Evolutionary conservation across 1,140 invertebrate genomes (phyloP).

Genomic region (Drosophila eugracilis): DNA sequence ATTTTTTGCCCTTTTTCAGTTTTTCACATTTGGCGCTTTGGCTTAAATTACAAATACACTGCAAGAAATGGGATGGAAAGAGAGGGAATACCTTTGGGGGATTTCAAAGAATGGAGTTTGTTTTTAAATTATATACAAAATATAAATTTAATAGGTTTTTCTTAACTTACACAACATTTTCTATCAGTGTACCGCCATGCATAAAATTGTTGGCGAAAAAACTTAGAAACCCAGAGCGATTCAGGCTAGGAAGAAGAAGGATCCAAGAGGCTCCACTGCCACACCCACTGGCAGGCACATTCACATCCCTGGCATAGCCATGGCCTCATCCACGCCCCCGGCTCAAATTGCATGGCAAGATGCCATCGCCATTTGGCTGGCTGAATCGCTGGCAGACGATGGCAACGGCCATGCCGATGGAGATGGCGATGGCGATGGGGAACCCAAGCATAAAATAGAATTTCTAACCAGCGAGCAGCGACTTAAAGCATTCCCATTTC

Average conservation of each 20-base stretch:
- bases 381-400: slow-evolving; percentile 56
- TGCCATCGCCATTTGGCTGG: slow-evolving; percentile 70
- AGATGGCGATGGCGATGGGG: slow-evolving; percentile 28
- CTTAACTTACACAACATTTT: no score
- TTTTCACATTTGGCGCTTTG: slow-evolving; percentile 72
- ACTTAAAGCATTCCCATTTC: slow-evolving; percentile 64
- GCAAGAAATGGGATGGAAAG: not conserved
- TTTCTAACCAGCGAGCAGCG: slow-evolving; percentile 64
- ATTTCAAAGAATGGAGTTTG: no score
- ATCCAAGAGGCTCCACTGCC: slow-evolving; percentile 44
- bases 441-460: slow-evolving; percentile 76
- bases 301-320: slow-evolving; percentile 19
- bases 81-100: no score
- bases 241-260: slow-evolving; percentile 41
- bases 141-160: no score
- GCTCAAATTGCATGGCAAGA: slow-evolving; percentile 75
- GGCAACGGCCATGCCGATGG: slow-evolving; percentile 7
- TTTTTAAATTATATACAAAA: no score
- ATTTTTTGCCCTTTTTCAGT: slow-evolving; percentile 68
- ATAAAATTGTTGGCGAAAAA: slow-evolving; percentile 67
- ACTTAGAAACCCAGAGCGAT: slow-evolving; percentile 64
- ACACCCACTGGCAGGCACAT: slow-evolving; percentile 20
- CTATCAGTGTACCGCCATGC: slow-evolving; percentile 47
- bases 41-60: slow-evolving; percentile 71
- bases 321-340: slow-evolving; percentile 54